Evolutionary conservation across 2,888 invertebrate species (phyloP), one percentile per base, ranked within the genome.

Genomic region (Dryococelus australis): DNA sequence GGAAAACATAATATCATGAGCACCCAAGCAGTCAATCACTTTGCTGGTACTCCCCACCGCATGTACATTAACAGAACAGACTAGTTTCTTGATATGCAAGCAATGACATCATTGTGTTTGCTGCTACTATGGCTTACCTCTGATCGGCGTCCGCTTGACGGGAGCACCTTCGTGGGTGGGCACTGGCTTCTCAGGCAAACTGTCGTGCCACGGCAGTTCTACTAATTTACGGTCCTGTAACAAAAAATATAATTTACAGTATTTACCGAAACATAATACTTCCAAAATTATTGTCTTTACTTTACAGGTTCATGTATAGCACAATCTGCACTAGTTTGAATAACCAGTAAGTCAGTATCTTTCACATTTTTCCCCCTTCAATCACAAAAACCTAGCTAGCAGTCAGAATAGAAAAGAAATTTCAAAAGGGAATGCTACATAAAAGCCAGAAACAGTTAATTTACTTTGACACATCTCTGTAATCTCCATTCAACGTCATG

Each of bases 101-200:
- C n/a, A 20, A 65, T 8, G 8, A 65, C 65, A 20, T 16, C 65
- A 65, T n/a, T 20, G 51, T 8, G n/a, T n/a, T n/a, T 65, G 65
- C n/a, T 65, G 65, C 65, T 16, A 65, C 24, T 24, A 65, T 2
- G 47, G 87, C 86, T 90, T 93, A 96, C 96, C 96, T 94, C 96
- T 95, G 87, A 97, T 97, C 27, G 97, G 97, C 12, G 96, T 95
- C 89, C 97, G 94, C 93, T 97, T 97, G 86, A 95, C 95, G 35
- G 96, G 95, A 13, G 96, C 96, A 87, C 95, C 94, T 91, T 94
- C 94, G 83, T 96, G 95, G 92, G 96, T 89, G 10, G 89, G 89
- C 43, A 89, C 89, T 12, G 85, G 88, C 84, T 89, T 88, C 89
- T 96, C 96, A 90, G 95, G 94, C 91, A 94, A 94, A 89, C 93